These are phyloP conservation scores for Pseudonaja textilis DNA, from an alignment of 2,113 vertebrate genomes.

Conservation along the genomic window DNA sequence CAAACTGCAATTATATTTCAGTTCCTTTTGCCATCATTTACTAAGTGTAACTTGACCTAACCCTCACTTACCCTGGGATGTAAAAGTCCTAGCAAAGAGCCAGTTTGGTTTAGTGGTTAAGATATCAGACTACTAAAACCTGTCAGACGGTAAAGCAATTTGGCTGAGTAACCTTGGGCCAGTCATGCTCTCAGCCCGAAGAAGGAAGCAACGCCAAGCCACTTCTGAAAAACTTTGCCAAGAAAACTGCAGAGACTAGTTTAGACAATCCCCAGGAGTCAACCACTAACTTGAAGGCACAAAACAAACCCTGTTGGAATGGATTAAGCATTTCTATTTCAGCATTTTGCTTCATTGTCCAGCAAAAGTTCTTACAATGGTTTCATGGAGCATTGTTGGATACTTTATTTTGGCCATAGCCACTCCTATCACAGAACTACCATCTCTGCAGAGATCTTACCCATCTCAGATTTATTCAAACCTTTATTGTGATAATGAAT, in stretches of 20 bases:
- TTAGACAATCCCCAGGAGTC: not conserved
- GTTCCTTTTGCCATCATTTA: conserved; percentile 48
- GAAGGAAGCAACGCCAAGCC: not conserved
- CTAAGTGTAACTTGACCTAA: not conserved
- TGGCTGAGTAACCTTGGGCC: not conserved
- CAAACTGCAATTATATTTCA: conserved; percentile 35
- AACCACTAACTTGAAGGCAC: not conserved
- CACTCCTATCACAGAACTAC: not conserved
- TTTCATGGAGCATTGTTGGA: not conserved
- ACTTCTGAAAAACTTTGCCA: not conserved
- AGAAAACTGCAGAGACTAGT: not conserved
- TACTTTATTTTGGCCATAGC: not conserved
- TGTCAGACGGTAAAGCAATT: not conserved
- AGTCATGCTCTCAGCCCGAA: not conserved
- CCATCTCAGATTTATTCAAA: not conserved
- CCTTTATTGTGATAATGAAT: not conserved
- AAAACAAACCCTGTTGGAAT: not conserved
- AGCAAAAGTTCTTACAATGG: not conserved
- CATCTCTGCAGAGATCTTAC: not conserved
- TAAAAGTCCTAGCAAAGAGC: not conserved
- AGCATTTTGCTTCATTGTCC: not conserved
- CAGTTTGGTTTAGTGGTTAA: not conserved
- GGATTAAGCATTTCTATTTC: not conserved
- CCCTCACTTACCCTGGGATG: not conserved
- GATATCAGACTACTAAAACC: not conserved